Evolutionary conservation across 2,113 vertebrate species (phyloP), one percentile per base, ranked within the genome.

Genomic region (Forbesichthys agassizii): DNA sequence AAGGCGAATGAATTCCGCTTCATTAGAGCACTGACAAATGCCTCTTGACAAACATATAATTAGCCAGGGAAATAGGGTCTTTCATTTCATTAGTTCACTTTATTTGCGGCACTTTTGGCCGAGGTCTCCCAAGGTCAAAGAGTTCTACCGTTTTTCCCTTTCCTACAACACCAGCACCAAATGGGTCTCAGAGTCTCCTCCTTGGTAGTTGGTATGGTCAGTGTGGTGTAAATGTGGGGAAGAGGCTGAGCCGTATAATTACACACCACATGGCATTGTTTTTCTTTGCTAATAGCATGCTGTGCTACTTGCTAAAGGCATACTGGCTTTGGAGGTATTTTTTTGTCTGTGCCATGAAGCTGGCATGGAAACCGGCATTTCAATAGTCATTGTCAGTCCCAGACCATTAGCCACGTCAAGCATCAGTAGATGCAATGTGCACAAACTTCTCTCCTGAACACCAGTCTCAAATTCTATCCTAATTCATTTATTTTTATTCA

Each of bases 221-320:
- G 64, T 72, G 63, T 47, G 62, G 68, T 49, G 20, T 78, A 80
- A 75, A 75, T 83, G 77, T 64, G 61, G 62, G 63, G 60, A 73
- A 80, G 73, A 84, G 73, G 83, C 81, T 89, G 80, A 88, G 88
- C 84, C 74, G 69, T 53, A 42, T 90, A 90, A 90, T 90, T 89
- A 87, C 84, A 84, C 48, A 65, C 85, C 88, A 84, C 87, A 87
- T 87, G 84, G 84, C 77, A 85, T 87, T 89, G 84, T 89, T 89
- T 82, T 89, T 87, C 77, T 76, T 73, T 58, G 61, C 79, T 91
- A 90, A 88, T 89, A 89, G 84, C 83, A 79, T 81, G 74, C 86
- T 84, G 73, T 60, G 86, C 83, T 76, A 20, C 54, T 75, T 75
- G 67, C 73, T 69, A 58, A 76, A 68, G 54, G 73, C 20, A 49